Base-by-base conservation (phyloP, 2,797 vertebrate genomes). In the Neostethus bicornis region DNA sequence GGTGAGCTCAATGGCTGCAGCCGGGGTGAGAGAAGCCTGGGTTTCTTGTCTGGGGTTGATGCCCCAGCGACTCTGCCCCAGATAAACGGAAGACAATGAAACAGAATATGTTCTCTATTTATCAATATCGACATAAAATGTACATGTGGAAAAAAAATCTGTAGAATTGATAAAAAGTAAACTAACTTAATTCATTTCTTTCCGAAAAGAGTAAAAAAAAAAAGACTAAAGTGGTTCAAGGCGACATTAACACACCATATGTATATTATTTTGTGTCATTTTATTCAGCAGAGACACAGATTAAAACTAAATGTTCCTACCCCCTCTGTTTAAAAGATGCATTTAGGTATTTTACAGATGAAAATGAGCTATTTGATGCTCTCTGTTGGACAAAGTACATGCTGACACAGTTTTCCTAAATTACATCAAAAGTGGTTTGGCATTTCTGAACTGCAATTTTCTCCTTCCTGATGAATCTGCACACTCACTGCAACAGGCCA, bases 371-470 rank as follows among this genome's bases (percentile, higher is more conserved):
- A 16, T 6, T 24, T 4, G 38, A 34, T 26, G 34, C 49, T 38
- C 35, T 35, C 49, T 51, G 49, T 9, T 11, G 34, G 34, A 51
- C 32, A 38, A 23, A 17, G 49, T 38, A 26, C 23, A 26, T 2
- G 10, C 23, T 19, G 34, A 51, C 34, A 17, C 49, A 35, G 2
- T 12, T 39, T 28, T 26, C 20, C 20, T 35, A 35, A 51, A 25
- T 37, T 35, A 24, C 49, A 19, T 39, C 24, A 13, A 51, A 51
- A 51, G 34, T 51, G 49, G 34, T 51, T 51, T 51, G 49, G 34
- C 49, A 51, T 51, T 51, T 51, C 23, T 38, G 16, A 13, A 26
- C 34, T 4, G n/a, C 23, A 24, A 24, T 50, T 37, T 51, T n/a
- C 34, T 23, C 34, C n/a, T 37, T 31, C 31, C 26, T 38, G 16